Base-by-base conservation (phyloP, 2,888 invertebrate genomes). In the Bombylius major region DNA sequence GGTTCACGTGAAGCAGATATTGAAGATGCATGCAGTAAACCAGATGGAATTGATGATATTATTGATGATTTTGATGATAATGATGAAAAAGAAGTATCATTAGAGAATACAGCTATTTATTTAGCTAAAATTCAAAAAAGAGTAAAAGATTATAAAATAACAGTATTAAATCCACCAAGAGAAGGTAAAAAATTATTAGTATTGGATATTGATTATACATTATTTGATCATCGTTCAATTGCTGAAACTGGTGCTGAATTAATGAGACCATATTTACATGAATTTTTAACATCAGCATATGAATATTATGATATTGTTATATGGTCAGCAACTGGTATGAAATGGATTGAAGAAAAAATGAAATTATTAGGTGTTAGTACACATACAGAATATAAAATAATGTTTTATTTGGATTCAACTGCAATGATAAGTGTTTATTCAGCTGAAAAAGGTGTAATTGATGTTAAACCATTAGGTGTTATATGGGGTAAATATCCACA, bases 341-440 rank as follows among this genome's bases (percentile, higher is more conserved):
- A 92, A 67, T 97, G 96, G 96, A 96, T 98, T 49, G 90, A 95
- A 65, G 94, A 95, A 67, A 97, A 97, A 75, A 95, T 98, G 95
- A 84, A 87, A 58, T 75, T 96, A 49, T 77, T 98, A 0, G 95
- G 95, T 0, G 94, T 97, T 0, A 79, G 86, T 1, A 80, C 79
- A 4, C 85, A 95, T 71, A 78, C 83, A 1, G 82, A 86, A 61
- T 97, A 96, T 69, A 96, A 94, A 76, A 87, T 98, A 57, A 83
- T 88, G 70, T 96, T 95, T 75, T 88, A 94, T 73, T 74, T 97
- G 58, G 97, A 97, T 70, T 87, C 86, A 55, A 75, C 86, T 59
- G 96, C 96, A 0, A 97, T 97, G 96, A 97, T 97, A 60, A 91
- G 92, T 4, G 89, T 97, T 2, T 87, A 92, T 64, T 87, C 89